phyloP scores from a whole-genome alignment of 2,113 vertebrate species.

The Psittacus erithacus region DNA sequence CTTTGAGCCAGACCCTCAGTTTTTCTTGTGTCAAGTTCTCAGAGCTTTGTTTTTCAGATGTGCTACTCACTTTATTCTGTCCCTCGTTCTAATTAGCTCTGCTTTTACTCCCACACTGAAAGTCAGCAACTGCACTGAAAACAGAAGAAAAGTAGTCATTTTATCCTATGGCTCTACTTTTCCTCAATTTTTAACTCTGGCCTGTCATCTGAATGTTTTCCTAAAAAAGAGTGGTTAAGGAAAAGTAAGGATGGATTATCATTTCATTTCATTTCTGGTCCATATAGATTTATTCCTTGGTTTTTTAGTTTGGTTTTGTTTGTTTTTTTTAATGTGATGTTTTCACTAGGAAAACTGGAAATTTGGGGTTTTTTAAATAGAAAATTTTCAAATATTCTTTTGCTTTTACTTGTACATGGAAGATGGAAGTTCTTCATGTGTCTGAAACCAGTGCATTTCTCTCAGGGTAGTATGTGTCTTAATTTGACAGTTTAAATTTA shows the following conservation, averaged over 20 bases:
- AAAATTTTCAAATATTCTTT: not conserved
- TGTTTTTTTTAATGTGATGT: not conserved
- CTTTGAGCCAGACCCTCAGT: not conserved
- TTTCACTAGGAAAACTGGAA: not conserved
- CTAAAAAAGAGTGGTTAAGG: not conserved
- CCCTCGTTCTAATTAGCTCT: not conserved
- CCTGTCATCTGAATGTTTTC: not conserved
- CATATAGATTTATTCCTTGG: not conserved
- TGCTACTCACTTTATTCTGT: not conserved
- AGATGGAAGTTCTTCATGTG: not conserved
- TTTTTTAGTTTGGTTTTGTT: not conserved
- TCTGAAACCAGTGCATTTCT: not conserved
- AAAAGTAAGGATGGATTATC: not conserved
- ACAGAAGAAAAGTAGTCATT: not conserved
- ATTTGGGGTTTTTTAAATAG: not conserved
- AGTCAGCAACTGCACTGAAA: not conserved
- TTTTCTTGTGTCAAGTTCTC: not conserved
- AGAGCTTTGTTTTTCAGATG: not conserved
- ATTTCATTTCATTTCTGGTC: not conserved
- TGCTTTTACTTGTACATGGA: not conserved
- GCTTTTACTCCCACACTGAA: not conserved
- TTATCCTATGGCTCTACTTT: not conserved
- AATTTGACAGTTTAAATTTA: not conserved
- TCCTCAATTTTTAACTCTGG: not conserved
- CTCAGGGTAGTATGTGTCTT: not conserved